Evolutionary conservation across 35 echinoderm and acorn worm species (phyloP).

Genomic region (Nesometra sesokonis): DNA sequence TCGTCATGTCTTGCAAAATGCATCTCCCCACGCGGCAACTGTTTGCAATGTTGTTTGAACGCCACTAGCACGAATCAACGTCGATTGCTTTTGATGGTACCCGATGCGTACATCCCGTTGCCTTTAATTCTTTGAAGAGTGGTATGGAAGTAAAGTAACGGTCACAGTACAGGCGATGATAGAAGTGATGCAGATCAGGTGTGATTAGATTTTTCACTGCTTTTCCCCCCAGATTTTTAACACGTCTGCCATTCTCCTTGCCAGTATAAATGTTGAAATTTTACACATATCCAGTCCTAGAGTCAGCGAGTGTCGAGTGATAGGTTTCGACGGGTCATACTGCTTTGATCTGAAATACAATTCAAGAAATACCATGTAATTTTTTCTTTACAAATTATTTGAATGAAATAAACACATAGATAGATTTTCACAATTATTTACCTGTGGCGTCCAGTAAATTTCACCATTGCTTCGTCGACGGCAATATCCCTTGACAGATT

Average conservation of each 20-base stretch:
- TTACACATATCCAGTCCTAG: constrained; percentile 11
- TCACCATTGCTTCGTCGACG: constrained; percentile 38
- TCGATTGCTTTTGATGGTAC: background rate
- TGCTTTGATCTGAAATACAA: background rate
- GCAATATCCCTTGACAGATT: constrained; percentile 6
- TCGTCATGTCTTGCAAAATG: background rate
- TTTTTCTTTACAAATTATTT: no score
- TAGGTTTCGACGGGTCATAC: constrained; percentile 26
- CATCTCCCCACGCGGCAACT: background rate
- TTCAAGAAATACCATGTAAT: no score
- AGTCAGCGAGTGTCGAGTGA: constrained; percentile 11
- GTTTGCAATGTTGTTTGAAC: constrained; percentile 1
- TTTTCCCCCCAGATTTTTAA: background rate
- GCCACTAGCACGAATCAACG: background rate
- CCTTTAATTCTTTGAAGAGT: background rate
- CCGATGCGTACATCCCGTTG: background rate
- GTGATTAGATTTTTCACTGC: background rate
- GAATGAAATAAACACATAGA: background rate
- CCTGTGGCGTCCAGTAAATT: constrained; percentile 1
- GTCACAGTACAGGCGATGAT: background rate
- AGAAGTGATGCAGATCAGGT: background rate
- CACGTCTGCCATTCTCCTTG: background rate
- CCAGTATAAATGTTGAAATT: constrained; percentile 11
- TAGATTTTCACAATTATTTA: constrained; percentile 26
- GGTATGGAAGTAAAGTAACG: background rate